phyloP scores from a whole-genome alignment of 35 echinoderm and acorn worm genomes.

The Eucidaris tribuloides region DNA sequence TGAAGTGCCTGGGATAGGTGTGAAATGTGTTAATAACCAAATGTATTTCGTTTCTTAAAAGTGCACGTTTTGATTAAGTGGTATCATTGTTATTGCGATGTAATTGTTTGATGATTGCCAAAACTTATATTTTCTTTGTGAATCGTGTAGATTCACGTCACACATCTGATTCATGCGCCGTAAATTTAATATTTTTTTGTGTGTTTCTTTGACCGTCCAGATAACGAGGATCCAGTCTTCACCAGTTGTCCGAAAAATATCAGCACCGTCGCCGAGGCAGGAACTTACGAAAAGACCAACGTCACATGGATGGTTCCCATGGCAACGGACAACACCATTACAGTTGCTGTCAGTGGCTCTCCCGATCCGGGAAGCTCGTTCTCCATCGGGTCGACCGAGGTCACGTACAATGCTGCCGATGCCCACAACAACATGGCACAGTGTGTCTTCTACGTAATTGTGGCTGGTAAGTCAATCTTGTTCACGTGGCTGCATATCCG shows the following conservation, averaged over 20 bases:
- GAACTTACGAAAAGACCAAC: neutral
- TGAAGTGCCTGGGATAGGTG: no score
- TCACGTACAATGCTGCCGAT: constrained; percentile 38
- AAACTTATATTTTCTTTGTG: no score
- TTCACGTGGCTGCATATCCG: no score
- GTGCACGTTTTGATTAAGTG: no score
- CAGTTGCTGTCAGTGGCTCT: neutral
- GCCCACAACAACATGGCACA: constrained; percentile 7
- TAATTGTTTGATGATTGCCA: no score
- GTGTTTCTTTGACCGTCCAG: no score
- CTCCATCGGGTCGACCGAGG: constrained; percentile 21
- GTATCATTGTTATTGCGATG: no score
- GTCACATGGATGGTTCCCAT: constrained; percentile 33
- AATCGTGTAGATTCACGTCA: no score
- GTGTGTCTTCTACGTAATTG: constrained; percentile 38
- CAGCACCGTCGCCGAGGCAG: constrained; percentile 7
- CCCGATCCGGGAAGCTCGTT: neutral
- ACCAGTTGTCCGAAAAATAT: constrained; percentile 42
- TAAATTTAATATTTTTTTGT: no score
- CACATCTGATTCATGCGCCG: no score
- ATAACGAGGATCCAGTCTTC: constrained; percentile 33
- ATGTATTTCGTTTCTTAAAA: no score
- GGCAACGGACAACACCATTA: constrained; percentile 42
- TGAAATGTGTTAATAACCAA: no score
- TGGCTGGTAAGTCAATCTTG: constrained; percentile 58